Evolutionary conservation across 2,888 invertebrate genomes (phyloP).

Genomic region (Phyto melanocephala): DNA sequence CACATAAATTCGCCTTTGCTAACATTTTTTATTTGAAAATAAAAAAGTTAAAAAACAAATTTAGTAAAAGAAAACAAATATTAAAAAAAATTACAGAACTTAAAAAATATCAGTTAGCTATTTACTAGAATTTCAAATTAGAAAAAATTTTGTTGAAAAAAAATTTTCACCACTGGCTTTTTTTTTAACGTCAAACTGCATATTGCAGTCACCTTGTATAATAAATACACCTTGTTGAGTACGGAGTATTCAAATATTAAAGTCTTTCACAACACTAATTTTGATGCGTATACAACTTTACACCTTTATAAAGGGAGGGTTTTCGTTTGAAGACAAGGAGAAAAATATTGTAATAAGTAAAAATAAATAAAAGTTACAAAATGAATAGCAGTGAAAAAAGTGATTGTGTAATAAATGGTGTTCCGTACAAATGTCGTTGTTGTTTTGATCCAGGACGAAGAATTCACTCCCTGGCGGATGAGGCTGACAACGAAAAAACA

Average conservation of each 20-base stretch:
- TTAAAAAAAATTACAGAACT: too few species aligned
- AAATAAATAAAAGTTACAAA: background rate
- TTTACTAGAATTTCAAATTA: too few species aligned
- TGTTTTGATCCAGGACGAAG: conserved; percentile 38
- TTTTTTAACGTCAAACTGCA: too few species aligned
- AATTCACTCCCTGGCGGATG: background rate
- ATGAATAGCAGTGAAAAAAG: background rate
- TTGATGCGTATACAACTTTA: too few species aligned
- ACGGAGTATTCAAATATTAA: background rate
- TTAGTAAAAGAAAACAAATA: too few species aligned
- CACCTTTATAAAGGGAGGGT: background rate
- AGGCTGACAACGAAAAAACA: background rate
- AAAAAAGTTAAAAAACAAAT: too few species aligned
- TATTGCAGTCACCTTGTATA: too few species aligned
- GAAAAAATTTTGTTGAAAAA: too few species aligned
- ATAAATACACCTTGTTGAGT: background rate
- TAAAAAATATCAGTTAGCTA: too few species aligned
- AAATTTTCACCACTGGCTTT: too few species aligned
- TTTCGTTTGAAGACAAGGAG: background rate
- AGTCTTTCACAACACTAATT: background rate
- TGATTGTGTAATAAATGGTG: conserved; percentile 5
- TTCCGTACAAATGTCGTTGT: conserved; percentile 8
- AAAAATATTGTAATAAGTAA: background rate
- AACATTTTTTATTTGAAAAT: too few species aligned
- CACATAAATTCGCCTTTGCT: too few species aligned